Percentiles rank a stretch among this genome's conserved stretches.
Conservation (phyloP, 2,797 vertebrate species). For the Carapus acus region DNA sequence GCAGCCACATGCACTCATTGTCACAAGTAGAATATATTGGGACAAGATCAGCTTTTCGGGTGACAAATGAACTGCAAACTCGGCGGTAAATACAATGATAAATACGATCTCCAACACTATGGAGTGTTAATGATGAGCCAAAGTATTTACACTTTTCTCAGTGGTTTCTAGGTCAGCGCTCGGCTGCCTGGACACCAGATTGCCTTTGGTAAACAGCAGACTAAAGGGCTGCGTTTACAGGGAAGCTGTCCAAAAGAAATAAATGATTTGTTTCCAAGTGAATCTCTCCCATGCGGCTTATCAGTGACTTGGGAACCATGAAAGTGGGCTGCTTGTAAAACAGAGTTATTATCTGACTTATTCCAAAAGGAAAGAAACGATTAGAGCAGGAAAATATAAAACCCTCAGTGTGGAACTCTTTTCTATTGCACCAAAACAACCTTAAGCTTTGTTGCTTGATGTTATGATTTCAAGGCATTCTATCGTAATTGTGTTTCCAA, state of each 20-base stretch:
- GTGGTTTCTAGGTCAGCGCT: slow-evolving; percentile 13
- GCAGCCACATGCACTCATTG: neutral
- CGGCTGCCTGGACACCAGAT: slow-evolving; percentile 12
- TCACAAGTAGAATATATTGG: neutral
- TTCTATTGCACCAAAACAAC: too few species aligned
- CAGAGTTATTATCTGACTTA: slow-evolving; percentile 13
- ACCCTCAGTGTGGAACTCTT: slow-evolving; percentile 16
- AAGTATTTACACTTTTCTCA: slow-evolving; percentile 14
- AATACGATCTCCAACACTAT: too few species aligned
- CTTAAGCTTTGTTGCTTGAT: too few species aligned
- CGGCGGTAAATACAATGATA: neutral
- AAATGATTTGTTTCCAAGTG: slow-evolving; percentile 21
- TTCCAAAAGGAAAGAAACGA: slow-evolving; percentile 6
- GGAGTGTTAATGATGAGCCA: slow-evolving; percentile 13
- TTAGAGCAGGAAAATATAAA: slow-evolving; percentile 15
- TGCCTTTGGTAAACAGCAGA: slow-evolving; percentile 30
- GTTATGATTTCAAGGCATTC: too few species aligned
- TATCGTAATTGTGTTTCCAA: too few species aligned
- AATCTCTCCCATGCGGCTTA: slow-evolving; percentile 12
- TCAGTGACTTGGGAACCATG: slow-evolving; percentile 24
- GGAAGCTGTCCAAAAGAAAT: slow-evolving; percentile 39
- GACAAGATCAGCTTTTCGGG: too few species aligned
- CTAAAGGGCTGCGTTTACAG: slow-evolving; percentile 25
- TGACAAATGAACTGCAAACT: too few species aligned
- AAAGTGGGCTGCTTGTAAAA: slow-evolving; percentile 17